A percentile compares a stretch with the other conserved stretches of the same genome.
Conservation (phyloP, 2,888 invertebrate genomes). For the Steinernema hermaphroditum region DNA sequence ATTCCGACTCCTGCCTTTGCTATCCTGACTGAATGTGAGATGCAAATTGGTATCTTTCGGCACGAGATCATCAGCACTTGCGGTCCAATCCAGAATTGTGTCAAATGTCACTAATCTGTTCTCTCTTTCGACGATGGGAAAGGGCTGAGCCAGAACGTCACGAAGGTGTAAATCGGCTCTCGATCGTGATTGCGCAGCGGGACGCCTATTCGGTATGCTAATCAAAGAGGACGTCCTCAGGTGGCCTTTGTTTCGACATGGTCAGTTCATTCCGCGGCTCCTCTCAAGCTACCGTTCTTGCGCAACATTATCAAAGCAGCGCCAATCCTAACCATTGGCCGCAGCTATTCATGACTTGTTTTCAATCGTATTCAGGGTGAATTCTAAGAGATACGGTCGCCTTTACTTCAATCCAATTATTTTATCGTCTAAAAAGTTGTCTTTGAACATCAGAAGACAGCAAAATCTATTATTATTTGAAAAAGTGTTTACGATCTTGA, state of each 20-base stretch:
- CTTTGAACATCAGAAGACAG: too few species aligned
- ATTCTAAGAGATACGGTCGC: too few species aligned
- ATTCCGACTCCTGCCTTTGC: too few species aligned
- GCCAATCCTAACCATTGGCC: background rate
- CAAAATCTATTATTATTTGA: too few species aligned
- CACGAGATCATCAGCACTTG: background rate
- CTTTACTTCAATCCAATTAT: too few species aligned
- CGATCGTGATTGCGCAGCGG: background rate
- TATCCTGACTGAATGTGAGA: too few species aligned
- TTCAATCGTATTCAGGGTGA: too few species aligned
- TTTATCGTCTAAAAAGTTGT: too few species aligned
- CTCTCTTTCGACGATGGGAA: background rate
- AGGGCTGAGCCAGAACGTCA: background rate
- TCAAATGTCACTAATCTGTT: slow-evolving; percentile 22
- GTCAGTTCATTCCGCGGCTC: slow-evolving; percentile 16
- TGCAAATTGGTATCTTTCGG: background rate
- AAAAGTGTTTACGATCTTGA: too few species aligned
- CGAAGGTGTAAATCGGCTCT: slow-evolving; percentile 25
- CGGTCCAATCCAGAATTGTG: background rate
- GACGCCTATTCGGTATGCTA: slow-evolving; percentile 12
- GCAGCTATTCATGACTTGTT: too few species aligned
- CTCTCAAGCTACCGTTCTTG: slow-evolving; percentile 2
- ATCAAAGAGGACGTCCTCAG: slow-evolving; percentile 29
- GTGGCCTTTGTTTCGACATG: slow-evolving; percentile 28
- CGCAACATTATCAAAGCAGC: slow-evolving; percentile 24